Evolutionary conservation across 2,888 invertebrate species (phyloP).

Genomic region (Pinctada fucata): DNA sequence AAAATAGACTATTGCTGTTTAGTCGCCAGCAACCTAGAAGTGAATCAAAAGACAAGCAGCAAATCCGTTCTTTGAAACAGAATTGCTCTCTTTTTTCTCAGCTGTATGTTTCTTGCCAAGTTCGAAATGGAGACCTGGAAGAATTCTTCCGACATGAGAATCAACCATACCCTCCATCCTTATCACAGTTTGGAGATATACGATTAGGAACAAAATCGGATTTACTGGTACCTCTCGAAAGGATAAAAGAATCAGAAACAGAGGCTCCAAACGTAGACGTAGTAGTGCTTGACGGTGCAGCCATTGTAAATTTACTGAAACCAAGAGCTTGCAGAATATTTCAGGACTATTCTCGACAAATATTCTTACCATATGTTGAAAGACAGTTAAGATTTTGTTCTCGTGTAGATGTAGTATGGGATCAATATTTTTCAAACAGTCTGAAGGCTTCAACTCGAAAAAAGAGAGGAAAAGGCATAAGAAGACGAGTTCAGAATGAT

Average conservation of each 20-base stretch:
- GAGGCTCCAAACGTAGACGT: conserved; percentile 25
- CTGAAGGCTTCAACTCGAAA: too few relatives aligned
- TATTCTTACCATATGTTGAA: too few relatives aligned
- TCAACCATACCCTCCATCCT: neutral
- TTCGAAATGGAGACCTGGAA: neutral
- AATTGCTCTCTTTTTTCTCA: neutral
- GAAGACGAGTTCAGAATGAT: too few relatives aligned
- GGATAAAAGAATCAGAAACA: neutral
- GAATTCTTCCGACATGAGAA: neutral
- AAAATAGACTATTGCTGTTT: too few relatives aligned
- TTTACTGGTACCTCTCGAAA: neutral
- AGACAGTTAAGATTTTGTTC: too few relatives aligned
- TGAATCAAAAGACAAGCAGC: neutral
- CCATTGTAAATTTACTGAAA: conserved; percentile 39
- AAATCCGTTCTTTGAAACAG: too few relatives aligned
- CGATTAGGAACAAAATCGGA: neutral
- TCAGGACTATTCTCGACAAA: too few relatives aligned
- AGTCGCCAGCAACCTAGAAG: neutral
- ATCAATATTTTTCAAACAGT: too few relatives aligned
- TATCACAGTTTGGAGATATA: neutral
- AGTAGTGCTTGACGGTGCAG: conserved; percentile 43
- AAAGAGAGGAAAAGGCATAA: too few relatives aligned
- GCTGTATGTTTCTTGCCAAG: neutral
- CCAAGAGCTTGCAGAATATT: conserved; percentile 27
- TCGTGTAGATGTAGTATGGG: too few relatives aligned